Conservation (phyloP, 2,797 vertebrate species). For the Emydoidea blandingii region DNA sequence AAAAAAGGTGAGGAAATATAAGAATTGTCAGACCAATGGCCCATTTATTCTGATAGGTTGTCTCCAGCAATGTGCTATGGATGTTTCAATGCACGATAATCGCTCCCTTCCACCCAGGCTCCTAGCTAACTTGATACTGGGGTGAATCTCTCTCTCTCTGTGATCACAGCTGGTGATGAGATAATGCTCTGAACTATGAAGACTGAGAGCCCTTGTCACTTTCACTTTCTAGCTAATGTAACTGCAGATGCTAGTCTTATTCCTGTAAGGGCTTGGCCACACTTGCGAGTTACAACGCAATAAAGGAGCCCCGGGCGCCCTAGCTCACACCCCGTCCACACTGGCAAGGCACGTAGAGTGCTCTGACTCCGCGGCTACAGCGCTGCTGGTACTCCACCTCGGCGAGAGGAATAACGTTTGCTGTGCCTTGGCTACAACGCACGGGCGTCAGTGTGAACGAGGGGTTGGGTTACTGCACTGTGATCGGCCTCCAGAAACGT, state of each 20-base stretch:
- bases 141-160: background rate
- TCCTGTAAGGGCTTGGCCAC: background rate
- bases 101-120: background rate
- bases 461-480: too few relatives aligned
- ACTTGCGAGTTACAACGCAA: too few relatives aligned
- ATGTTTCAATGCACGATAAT: background rate
- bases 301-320: too few relatives aligned
- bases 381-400: too few relatives aligned
- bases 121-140: background rate
- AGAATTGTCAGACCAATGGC: background rate
- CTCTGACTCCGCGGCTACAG: too few relatives aligned
- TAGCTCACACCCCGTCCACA: too few relatives aligned
- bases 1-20: slow-evolving; percentile 86
- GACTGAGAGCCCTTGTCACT: slow-evolving; percentile 11
- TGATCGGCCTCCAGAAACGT: too few relatives aligned
- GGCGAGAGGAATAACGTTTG: too few relatives aligned
- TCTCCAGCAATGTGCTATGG: background rate
- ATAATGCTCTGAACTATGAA: background rate
- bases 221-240: background rate
- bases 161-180: slow-evolving; percentile 35
- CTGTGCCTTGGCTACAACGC: too few relatives aligned
- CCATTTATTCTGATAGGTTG: background rate
- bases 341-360: too few relatives aligned
- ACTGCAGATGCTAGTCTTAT: slow-evolving; percentile 30
- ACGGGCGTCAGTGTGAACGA: too few relatives aligned